These are phyloP conservation scores for Crocidura indochinensis DNA, from an alignment of 2,797 vertebrate genomes.

Conservation along the genomic window DNA sequence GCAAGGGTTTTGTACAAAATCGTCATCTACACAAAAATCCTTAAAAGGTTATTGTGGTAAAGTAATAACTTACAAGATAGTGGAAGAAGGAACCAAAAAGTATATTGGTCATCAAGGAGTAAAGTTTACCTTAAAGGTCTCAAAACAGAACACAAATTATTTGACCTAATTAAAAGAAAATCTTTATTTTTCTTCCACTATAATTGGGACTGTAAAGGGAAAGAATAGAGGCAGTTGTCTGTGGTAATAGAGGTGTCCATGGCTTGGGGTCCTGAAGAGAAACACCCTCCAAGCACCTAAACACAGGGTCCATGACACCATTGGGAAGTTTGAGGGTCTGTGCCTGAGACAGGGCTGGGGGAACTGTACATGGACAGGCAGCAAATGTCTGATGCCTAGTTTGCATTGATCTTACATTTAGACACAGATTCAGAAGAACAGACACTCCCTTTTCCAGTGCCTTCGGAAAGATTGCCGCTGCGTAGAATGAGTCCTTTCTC, in stretches of 20 bases:
- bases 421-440: conserved; percentile 92
- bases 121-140: conserved; percentile 44
- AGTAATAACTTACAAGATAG: neutral
- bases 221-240: conserved; percentile 3
- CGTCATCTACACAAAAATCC: conserved; percentile 22
- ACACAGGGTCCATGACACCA: neutral
- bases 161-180: conserved; percentile 49
- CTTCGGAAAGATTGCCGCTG: conserved; percentile 92
- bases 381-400: conserved; percentile 88
- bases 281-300: neutral
- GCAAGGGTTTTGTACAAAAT: conserved; percentile 13
- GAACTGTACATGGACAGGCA: accelerated
- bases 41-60: neutral
- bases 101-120: conserved; percentile 13
- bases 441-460: conserved; percentile 92
- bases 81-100: neutral
- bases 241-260: neutral
- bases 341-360: conserved; percentile 63
- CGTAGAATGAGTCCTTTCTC: conserved; percentile 92
- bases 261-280: neutral
- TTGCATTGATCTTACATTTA: conserved; percentile 91
- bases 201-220: neutral
- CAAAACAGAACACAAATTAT: conserved; percentile 30
- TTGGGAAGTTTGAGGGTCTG: neutral
- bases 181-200: conserved; percentile 43